These are phyloP conservation scores for Portunus trituberculatus DNA, from an alignment of 1,140 invertebrate genomes.

Conservation along the genomic window DNA sequence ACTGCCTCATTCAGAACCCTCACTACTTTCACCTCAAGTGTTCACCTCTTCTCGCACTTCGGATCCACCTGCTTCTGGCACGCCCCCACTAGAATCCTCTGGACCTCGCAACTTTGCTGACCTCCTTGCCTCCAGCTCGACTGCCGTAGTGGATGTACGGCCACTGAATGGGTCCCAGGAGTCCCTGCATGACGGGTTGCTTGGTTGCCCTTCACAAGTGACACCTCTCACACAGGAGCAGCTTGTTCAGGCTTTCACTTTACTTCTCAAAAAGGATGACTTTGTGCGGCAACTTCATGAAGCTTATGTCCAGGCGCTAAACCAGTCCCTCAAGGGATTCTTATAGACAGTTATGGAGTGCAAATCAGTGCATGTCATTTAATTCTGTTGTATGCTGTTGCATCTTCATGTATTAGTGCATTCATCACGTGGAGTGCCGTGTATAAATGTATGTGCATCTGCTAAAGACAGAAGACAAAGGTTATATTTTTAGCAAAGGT, in stretches of 20 bases:
- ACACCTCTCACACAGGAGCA: conserved; percentile 75
- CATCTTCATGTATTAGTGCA: conserved; percentile 65
- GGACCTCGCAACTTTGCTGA: conserved; percentile 62
- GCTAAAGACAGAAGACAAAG: conserved; percentile 55
- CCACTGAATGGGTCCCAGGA: conserved; percentile 73
- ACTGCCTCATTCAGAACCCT: conserved; percentile 47
- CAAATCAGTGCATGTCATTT: conserved; percentile 43
- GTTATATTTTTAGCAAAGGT: conserved; percentile 71
- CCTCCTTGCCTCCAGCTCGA: conserved; percentile 44
- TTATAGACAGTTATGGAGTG: conserved; percentile 54
- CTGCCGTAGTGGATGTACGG: conserved; percentile 52
- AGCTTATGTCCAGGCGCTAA: conserved; percentile 74
- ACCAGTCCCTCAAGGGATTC: conserved; percentile 68
- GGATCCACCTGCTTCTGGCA: conserved; percentile 52
- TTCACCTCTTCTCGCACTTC: conserved; percentile 64
- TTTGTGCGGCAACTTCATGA: conserved; percentile 77
- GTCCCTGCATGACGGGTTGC: conserved; percentile 65
- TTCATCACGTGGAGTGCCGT: conserved; percentile 40
- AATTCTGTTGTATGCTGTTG: conserved; percentile 49
- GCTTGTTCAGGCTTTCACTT: conserved; percentile 75
- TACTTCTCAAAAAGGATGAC: conserved; percentile 76
- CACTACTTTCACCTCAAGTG: conserved; percentile 71
- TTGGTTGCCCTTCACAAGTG: conserved; percentile 40
- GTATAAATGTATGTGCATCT: conserved; percentile 38
- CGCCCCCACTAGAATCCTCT: conserved; percentile 54